Percentiles rank a stretch among this genome's conserved stretches.
These are phyloP conservation scores for Menura novaehollandiae DNA, from an alignment of 2,113 vertebrate genomes.

Conservation along the genomic window DNA sequence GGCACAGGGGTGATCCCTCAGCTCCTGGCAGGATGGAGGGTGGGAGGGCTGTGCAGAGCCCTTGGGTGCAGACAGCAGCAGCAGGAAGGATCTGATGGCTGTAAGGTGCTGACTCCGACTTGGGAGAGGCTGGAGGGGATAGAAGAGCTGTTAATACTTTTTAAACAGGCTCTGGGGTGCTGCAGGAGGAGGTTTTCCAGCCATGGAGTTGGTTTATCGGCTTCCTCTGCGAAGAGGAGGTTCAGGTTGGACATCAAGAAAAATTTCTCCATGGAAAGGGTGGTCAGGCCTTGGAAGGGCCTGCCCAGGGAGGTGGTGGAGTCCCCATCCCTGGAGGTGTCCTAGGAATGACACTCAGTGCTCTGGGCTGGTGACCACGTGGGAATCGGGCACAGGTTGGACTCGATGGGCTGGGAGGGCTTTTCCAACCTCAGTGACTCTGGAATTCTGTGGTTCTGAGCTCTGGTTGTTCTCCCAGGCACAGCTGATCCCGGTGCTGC, in stretches of 20 bases:
- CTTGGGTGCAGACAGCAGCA: background rate
- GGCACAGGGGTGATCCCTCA: too few species aligned
- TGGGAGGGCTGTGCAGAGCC: background rate
- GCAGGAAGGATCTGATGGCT: background rate
- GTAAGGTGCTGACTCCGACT: background rate
- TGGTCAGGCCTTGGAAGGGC: background rate
- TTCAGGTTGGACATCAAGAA: background rate
- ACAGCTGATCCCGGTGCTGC: background rate
- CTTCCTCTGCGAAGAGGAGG: background rate
- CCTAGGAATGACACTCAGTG: background rate
- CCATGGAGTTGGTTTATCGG: rapidly evolving
- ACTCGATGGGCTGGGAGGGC: background rate
- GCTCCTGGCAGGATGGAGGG: background rate
- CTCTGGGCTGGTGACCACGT: background rate
- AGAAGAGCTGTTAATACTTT: background rate
- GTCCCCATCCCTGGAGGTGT: background rate
- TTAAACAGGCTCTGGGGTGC: background rate
- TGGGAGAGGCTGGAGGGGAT: background rate
- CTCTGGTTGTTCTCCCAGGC: background rate
- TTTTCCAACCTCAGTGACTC: background rate
- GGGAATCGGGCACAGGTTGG: rapidly evolving
- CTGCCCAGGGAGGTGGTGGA: background rate
- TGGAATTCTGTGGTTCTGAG: background rate
- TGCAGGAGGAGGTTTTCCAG: background rate
- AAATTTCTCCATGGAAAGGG: background rate